Conservation (phyloP, 1,140 invertebrate genomes). For the Tetramorium simillimum region DNA sequence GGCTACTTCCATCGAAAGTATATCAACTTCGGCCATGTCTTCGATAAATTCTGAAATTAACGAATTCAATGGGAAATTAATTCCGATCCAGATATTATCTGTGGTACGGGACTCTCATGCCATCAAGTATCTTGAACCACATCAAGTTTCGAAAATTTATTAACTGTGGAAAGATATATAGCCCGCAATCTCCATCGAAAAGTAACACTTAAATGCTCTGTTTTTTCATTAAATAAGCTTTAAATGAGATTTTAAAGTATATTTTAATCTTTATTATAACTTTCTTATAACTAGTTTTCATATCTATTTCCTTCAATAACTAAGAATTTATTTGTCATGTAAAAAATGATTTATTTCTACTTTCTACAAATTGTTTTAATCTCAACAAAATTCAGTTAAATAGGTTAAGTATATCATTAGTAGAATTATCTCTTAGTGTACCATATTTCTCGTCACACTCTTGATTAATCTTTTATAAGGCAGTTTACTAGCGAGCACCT, state of each 20-base stretch:
- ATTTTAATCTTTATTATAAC: background rate
- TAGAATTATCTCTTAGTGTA: background rate
- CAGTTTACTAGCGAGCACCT: background rate
- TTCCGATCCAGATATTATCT: conserved; percentile 63
- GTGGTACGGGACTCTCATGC: conserved; percentile 6
- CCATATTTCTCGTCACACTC: background rate
- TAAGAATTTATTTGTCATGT: background rate
- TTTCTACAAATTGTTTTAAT: background rate
- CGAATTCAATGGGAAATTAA: conserved; percentile 65
- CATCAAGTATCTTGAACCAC: background rate
- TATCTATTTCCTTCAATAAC: background rate
- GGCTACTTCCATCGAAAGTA: conserved; percentile 18
- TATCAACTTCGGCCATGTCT: conserved; percentile 21
- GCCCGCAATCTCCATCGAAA: background rate
- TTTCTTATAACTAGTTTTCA: background rate
- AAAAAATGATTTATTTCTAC: background rate
- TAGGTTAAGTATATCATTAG: background rate
- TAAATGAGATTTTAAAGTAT: background rate
- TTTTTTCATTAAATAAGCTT: background rate
- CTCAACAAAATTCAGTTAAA: background rate
- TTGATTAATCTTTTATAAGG: background rate
- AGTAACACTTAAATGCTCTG: too few species aligned
- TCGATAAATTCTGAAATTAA: conserved; percentile 41
- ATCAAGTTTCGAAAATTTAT: conserved; percentile 29
- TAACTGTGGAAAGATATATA: background rate